A percentile compares a stretch with the other conserved stretches of the same genome.
Conservation (phyloP, 1,140 invertebrate species). For the Drosophila virilis region DNA sequence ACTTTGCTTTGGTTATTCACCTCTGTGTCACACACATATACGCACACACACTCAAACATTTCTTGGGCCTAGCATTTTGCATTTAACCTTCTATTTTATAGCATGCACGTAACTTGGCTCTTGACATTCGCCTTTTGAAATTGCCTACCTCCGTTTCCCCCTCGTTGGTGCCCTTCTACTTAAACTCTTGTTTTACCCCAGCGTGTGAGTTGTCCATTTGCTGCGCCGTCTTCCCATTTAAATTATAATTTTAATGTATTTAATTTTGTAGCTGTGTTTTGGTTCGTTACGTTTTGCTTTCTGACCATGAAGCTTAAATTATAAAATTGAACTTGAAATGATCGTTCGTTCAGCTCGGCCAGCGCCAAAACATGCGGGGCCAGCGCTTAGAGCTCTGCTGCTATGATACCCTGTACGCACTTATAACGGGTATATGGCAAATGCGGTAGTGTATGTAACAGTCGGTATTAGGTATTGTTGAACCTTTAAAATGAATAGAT, state of each 20-base stretch:
- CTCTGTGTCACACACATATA: conserved; percentile 43
- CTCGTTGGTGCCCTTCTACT: neutral
- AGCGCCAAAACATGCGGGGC: conserved; percentile 28
- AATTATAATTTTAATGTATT: conserved; percentile 35
- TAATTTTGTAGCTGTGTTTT: conserved; percentile 7
- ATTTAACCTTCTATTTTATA: conserved; percentile 61
- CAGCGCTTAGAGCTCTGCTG: conserved; percentile 14
- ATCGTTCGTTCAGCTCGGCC: conserved; percentile 14
- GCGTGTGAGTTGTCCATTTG: conserved; percentile 25
- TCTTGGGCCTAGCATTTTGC: conserved; percentile 45
- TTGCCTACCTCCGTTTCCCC: neutral
- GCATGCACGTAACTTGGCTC: conserved; percentile 47
- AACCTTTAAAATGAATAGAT: too few relatives aligned
- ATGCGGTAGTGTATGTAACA: too few relatives aligned
- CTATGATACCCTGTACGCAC: conserved; percentile 17
- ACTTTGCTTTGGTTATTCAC: conserved; percentile 69
- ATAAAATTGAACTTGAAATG: conserved; percentile 82
- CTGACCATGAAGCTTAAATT: conserved; percentile 76
- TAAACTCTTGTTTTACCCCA: neutral
- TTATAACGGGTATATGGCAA: neutral
- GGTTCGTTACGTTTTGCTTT: conserved; percentile 42
- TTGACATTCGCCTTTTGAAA: conserved; percentile 75
- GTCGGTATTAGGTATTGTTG: too few relatives aligned
- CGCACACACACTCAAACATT: neutral
- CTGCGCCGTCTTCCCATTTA: conserved; percentile 13